A percentile compares a stretch with the other conserved stretches of the same genome.
Conservation (phyloP, 2,797 vertebrate species). For the Myotis myotis region DNA sequence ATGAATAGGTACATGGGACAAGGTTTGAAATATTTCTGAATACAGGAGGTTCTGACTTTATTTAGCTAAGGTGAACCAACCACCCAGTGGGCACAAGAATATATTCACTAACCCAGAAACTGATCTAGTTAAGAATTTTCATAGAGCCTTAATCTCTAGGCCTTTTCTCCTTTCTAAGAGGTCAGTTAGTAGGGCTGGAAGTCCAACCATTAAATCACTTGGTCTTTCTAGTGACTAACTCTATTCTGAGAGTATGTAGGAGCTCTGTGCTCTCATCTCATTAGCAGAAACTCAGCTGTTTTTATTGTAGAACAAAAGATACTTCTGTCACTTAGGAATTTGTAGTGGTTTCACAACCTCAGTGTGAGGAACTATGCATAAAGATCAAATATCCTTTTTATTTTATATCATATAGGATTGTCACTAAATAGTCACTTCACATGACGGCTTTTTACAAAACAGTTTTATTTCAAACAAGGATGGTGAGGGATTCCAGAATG, state of each 20-base stretch:
- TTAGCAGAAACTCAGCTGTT: not conserved
- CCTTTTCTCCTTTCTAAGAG: not conserved
- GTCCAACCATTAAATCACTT: not conserved
- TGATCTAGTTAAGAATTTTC: not conserved
- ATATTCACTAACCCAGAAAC: not conserved
- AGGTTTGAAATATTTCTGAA: not conserved
- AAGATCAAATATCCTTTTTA: not conserved
- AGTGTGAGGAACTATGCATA: not conserved
- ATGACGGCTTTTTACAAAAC: not conserved
- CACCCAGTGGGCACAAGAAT: not conserved
- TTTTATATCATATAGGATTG: not conserved
- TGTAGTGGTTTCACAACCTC: not conserved
- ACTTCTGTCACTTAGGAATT: not conserved
- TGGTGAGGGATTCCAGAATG: not conserved
- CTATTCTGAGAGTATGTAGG: not conserved
- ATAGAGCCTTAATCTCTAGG: not conserved
- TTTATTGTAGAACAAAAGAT: not conserved
- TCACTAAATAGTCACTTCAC: not conserved
- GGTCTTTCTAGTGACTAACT: not conserved
- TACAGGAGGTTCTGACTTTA: too few species aligned
- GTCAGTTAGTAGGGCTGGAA: not conserved
- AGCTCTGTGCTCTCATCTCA: not conserved
- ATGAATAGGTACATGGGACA: not conserved
- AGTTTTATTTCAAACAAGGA: not conserved
- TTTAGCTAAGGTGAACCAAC: not conserved